Evolutionary conservation across 2,888 invertebrate genomes (phyloP), one percentile per base, ranked within the genome.

Genomic region (Meta bourneti): DNA sequence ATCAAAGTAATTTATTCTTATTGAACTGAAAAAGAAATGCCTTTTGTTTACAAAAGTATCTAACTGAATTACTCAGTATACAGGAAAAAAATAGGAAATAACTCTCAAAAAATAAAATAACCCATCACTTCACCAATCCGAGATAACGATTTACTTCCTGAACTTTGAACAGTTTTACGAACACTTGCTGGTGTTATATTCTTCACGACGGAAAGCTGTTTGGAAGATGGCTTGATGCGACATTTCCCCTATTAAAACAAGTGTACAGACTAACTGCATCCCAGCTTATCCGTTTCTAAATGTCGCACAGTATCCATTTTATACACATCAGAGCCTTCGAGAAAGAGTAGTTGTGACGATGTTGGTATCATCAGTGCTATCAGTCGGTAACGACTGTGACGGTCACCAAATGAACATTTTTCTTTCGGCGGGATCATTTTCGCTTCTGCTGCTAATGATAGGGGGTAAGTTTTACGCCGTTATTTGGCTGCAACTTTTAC

Each of bases 391-490:
- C 83, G 84, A 83, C 78, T 51, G 34, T 16, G 16, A 48, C 49
- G 19, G 79, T 16, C 61, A 48, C 34, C 80, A 75, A 79, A 90
- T 81, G 85, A 90, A 85, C 79, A 48, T 85, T 85, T 80, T 81
- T 78, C 85, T 75, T 51, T 48, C 34, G 16, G 9, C 78, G 13
- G 69, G 61, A 85, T 79, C 85, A 19, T 75, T 85, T 75, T 81
- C 49, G 75, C 74, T 90, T 48, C 85, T 90, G 80, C 34, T 90
- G 51, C 71, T 79, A 72, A 69, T 81, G 90, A 75, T 90, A 90
- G 72, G 85, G 69, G 90, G 90, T 90, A 81, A 90, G 90, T 90
- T 75, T 16, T 34, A n/a, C 54, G 1, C 72, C 51, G 34, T 84
- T 72, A 72, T 84, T 75, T 75, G n/a, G 51, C 16, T 61, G n/a